Evolutionary conservation across 2,113 vertebrate species (phyloP).

Genomic region (Microtus ochrogaster): DNA sequence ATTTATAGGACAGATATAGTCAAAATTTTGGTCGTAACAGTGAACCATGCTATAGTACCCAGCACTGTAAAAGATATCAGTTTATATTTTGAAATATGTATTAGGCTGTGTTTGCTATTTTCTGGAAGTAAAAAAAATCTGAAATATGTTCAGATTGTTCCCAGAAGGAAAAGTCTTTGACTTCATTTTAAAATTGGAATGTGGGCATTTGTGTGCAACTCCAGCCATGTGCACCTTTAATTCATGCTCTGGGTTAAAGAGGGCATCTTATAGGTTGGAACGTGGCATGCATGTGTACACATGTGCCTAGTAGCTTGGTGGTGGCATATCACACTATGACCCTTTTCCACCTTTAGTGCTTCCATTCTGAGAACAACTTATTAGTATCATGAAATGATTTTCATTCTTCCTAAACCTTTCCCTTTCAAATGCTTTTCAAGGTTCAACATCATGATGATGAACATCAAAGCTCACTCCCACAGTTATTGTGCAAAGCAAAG

Average conservation of each 20-base stretch:
- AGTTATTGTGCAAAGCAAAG: neutral
- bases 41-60: neutral
- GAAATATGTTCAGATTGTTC: conserved; percentile 17
- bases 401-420: neutral
- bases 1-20: neutral
- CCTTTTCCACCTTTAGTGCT: neutral
- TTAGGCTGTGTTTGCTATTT: conserved; percentile 16
- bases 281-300: no score
- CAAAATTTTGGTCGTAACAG: neutral
- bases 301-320: neutral
- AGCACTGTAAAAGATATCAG: conserved; percentile 27
- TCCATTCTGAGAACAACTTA: neutral
- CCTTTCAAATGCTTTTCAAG: conserved; percentile 47
- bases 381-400: conserved; percentile 10
- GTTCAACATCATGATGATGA: neutral
- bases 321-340: neutral
- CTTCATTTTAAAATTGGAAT: conserved; percentile 57
- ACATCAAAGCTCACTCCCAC: neutral
- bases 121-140: conserved; percentile 16
- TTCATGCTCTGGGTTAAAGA: neutral
- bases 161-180: conserved; percentile 54
- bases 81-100: conserved; percentile 17
- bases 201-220: neutral
- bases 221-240: neutral
- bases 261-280: neutral